Base-by-base conservation (phyloP, 2,797 vertebrate genomes). In the Microctenopoma steveboyesi region DNA sequence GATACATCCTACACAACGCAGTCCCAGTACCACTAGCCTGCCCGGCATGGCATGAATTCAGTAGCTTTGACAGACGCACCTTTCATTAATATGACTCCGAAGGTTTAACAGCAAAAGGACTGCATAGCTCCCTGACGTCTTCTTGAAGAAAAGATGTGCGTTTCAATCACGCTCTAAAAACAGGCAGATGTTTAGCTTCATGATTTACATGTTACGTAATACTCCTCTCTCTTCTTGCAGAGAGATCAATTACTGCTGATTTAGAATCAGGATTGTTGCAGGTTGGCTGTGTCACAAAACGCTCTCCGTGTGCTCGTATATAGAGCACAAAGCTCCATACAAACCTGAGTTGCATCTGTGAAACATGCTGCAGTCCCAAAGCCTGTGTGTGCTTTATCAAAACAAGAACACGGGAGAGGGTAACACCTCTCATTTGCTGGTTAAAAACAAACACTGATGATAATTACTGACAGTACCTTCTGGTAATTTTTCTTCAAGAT, bases 1-100 rank as follows among this genome's bases (percentile, higher is more conserved):
- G 16, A 18, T 33, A n/a, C 40, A 68, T 72, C 56, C 39, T 6
- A 65, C 28, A 68, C 18, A 52, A 71, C 12, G 53, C 18, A 14
- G 14, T 22, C 35, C 7, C 42, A 18, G n/a, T 14, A 60, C 18
- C 25, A 16, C 18, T 48, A 13, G n/a, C 28, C 28, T 37, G 11
- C 15, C 3, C 16, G 9, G 13, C 42, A 30, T 9, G 9, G 57
- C 2, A 25, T 4, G 13, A 39, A 57, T 14, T 53, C 18, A 46
- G 55, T 48, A 46, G 35, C 35, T 52, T 35, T n/a, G 18, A 60
- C 49, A 64, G 13, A 37, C 39, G 37, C 28, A 40, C 15, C 13
- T 28, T 48, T 51, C 22, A 22, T 22, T 25, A 65, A 39, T 27
- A 50, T 33, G 28, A 53, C 33, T 12, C 2, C 4, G 28, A 16